Evolutionary conservation across 2,888 invertebrate species (phyloP).

Genomic region (Lepidocyrtinus sp.): DNA sequence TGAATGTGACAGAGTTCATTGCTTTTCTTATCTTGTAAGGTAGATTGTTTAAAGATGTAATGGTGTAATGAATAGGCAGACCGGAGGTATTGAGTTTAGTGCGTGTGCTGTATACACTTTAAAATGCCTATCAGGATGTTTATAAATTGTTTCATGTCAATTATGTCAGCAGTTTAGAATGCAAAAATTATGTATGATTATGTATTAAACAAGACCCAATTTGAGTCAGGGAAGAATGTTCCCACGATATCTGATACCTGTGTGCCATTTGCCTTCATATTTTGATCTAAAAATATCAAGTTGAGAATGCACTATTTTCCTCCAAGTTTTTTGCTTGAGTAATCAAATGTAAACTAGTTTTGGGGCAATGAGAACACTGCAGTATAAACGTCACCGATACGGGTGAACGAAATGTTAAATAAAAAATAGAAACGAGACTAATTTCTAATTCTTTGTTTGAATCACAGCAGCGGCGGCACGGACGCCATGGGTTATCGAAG

Average conservation of each 20-base stretch:
- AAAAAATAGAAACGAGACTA: not conserved
- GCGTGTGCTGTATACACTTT: not conserved
- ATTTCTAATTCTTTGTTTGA: slow-evolving; percentile 9
- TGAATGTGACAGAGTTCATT: not conserved
- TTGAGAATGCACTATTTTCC: too few species aligned
- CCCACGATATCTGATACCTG: too few species aligned
- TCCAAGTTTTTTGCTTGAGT: too few species aligned
- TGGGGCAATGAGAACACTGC: too few species aligned
- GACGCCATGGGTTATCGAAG: slow-evolving; percentile 68
- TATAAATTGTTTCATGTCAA: not conserved
- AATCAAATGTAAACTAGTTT: too few species aligned
- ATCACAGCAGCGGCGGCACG: slow-evolving; percentile 41
- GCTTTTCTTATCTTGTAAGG: not conserved
- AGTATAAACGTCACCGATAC: too few species aligned
- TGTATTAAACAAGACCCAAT: not conserved
- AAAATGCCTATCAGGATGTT: too few species aligned
- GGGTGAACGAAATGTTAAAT: too few species aligned
- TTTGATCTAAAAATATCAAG: too few species aligned
- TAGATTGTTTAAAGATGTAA: not conserved
- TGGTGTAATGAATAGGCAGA: not conserved
- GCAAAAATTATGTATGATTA: not conserved
- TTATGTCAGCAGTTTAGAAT: not conserved
- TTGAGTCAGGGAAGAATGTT: not conserved
- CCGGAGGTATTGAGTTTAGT: not conserved
- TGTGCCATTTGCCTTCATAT: too few species aligned